Conservation (phyloP, 2,888 invertebrate genomes). For the Neoaliturus tenellus region DNA sequence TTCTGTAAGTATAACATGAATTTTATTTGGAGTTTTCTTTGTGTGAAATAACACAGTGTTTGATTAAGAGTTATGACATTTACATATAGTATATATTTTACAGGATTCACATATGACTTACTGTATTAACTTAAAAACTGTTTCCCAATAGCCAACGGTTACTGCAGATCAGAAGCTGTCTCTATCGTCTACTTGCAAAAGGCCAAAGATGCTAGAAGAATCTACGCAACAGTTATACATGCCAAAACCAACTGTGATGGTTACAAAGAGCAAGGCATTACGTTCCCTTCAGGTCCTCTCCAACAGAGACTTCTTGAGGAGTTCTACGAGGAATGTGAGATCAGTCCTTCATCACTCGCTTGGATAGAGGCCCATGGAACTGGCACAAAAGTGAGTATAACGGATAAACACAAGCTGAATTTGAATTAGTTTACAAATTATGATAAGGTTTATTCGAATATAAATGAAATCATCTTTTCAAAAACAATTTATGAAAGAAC, state of each 20-base stretch:
- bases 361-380: slow-evolving; percentile 92
- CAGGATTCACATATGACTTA: too few relatives aligned
- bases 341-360: slow-evolving; percentile 82
- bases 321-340: slow-evolving; percentile 77
- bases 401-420: background rate
- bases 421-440: too few relatives aligned
- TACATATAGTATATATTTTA: too few relatives aligned
- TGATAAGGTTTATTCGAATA: too few relatives aligned
- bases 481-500: too few relatives aligned
- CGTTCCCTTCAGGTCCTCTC: slow-evolving; percentile 78
- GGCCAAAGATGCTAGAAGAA: slow-evolving; percentile 77
- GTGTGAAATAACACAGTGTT: too few relatives aligned
- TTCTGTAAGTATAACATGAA: too few relatives aligned
- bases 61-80: too few relatives aligned
- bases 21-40: too few relatives aligned
- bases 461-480: too few relatives aligned
- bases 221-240: slow-evolving; percentile 83
- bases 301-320: slow-evolving; percentile 71
- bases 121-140: too few relatives aligned
- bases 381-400: slow-evolving; percentile 76
- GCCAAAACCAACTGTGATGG: slow-evolving; percentile 90
- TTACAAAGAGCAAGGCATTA: slow-evolving; percentile 82
- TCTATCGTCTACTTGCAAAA: slow-evolving; percentile 72
- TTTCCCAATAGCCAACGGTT: slow-evolving; percentile 71
- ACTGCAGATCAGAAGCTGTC: slow-evolving; percentile 73